phyloP scores from a whole-genome alignment of 2,888 invertebrate species.

The Unio pictorum region DNA sequence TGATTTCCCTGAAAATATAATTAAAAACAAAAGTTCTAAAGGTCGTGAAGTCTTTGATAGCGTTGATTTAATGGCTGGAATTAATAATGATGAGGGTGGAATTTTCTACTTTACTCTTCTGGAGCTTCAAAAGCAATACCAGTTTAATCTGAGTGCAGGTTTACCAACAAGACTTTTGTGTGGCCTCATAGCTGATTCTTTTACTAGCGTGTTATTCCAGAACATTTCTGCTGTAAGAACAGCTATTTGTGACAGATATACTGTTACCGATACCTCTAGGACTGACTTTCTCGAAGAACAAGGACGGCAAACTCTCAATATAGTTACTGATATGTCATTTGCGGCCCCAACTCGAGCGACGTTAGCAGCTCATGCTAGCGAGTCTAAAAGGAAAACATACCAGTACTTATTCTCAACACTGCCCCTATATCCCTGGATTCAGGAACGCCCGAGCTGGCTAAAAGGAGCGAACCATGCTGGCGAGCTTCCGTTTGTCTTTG shows the following conservation, averaged over 20 bases:
- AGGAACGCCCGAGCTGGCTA: constrained; percentile 90
- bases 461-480: constrained; percentile 92
- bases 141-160: constrained; percentile 23
- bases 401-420: constrained; percentile 91
- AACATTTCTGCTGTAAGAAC: constrained; percentile 8
- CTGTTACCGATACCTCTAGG: background rate
- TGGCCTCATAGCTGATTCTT: constrained; percentile 23
- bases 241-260: constrained; percentile 34
- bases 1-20: constrained; percentile 13
- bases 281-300: constrained; percentile 7
- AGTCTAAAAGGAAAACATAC: constrained; percentile 88
- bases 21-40: constrained; percentile 16
- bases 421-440: constrained; percentile 80
- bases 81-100: constrained; percentile 42
- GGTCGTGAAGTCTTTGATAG: constrained; percentile 27
- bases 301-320: constrained; percentile 19
- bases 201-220: constrained; percentile 16
- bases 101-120: constrained; percentile 27
- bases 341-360: constrained; percentile 21
- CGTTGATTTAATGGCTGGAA: constrained; percentile 39
- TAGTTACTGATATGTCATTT: constrained; percentile 24
- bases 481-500: constrained; percentile 94
- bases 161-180: constrained; percentile 26
- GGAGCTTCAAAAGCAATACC: constrained; percentile 16
- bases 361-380: constrained; percentile 82